Evolutionary conservation across 2,113 vertebrate genomes (phyloP), one percentile per base, ranked within the genome.

Genomic region (Rhegmatorhina hoffmannsi): DNA sequence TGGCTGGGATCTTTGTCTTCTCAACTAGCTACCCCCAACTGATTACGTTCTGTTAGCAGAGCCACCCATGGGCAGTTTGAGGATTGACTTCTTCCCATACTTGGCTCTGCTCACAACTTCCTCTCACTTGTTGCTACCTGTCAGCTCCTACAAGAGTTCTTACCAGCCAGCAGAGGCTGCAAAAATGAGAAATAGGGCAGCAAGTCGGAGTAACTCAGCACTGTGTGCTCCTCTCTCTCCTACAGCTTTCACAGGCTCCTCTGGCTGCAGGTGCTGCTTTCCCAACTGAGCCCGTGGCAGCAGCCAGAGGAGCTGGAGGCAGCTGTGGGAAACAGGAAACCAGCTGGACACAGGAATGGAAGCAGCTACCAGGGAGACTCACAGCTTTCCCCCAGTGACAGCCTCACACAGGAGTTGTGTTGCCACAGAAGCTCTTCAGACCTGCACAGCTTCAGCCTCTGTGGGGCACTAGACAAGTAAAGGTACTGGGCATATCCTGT

Each of bases 361-460:
- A n/a, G n/a, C 73, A 84, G 52, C 36, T 52, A 36, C 23, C 52
- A 78, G 44, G 1, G 2, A 44, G 28, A 36, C 13, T 62, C 67
- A 49, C 38, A 46, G 50, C 40, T 66, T 60, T 46, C 16, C 49
- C 33, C 28, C 62, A 34, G 2, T 0, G 0, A 11, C 23, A 38
- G 28, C 21, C 36, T 40, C 38, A 34, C 25, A 6, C 15, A 8
- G 3, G n/a, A 69, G 40, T 0, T 24, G 1, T 13, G 29, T 1
- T 69, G 17, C 21, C 29, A 33, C 33, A 49, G 18, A 25, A 80
- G 36, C 25, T 62, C 52, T 47, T 60, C 53, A 62, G 43, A 50
- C 11, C 44, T 3, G 25, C 14, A 19, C 19, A 52, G 38, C 46
- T 46, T 69, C 86, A 50, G 25, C 19, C n/a, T 55, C 31, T 28